These are phyloP conservation scores for Onychomys torridus DNA, from an alignment of 2,797 vertebrate genomes.

Conservation along the genomic window DNA sequence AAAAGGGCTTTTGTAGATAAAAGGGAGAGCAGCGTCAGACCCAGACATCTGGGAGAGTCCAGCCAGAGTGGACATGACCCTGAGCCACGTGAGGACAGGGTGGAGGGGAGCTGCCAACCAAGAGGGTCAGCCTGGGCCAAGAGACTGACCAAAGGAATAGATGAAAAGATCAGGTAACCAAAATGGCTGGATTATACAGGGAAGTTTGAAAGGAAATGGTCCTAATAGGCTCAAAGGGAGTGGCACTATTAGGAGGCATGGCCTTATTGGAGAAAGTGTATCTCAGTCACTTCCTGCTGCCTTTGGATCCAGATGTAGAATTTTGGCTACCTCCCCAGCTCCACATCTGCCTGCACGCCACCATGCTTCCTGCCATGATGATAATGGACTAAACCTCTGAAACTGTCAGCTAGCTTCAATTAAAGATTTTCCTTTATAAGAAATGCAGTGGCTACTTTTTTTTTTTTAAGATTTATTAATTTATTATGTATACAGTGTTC, in stretches of 20 bases:
- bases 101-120: background rate
- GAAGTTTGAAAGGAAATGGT: background rate
- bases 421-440: background rate
- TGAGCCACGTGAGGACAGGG: background rate
- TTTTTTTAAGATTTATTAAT: too few species aligned
- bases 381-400: background rate
- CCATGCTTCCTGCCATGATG: background rate
- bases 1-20: background rate
- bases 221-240: background rate
- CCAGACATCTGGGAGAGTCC: background rate
- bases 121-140: background rate
- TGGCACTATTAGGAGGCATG: background rate
- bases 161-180: background rate
- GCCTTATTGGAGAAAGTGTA: background rate
- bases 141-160: background rate
- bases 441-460: background rate
- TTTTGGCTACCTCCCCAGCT: background rate
- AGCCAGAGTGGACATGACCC: background rate
- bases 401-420: background rate
- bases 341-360: background rate
- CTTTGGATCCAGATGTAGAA: background rate
- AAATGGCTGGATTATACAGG: background rate
- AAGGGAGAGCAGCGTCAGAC: background rate
- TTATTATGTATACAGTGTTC: too few species aligned
- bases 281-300: background rate